Conservation (phyloP, 2,888 invertebrate species). For the Lasioglossum figueresi region DNA sequence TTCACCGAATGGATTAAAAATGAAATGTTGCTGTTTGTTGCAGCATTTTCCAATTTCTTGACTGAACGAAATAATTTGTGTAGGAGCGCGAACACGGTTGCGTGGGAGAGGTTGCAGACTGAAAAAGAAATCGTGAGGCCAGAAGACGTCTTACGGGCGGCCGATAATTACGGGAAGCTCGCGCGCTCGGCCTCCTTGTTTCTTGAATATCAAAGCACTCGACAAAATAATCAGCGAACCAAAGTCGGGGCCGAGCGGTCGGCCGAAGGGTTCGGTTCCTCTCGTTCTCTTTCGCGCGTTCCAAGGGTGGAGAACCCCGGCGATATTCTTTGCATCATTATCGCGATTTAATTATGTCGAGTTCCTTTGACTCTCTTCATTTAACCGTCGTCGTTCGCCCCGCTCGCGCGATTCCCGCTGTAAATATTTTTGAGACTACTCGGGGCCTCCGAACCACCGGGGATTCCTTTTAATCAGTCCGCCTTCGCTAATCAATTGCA, state of each 20-base stretch:
- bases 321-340: constrained; percentile 81
- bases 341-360: constrained; percentile 80
- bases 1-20: not conserved
- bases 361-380: constrained; percentile 80
- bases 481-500: constrained; percentile 41
- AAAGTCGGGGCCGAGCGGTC: constrained; percentile 61
- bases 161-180: constrained; percentile 75
- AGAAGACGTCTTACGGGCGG: constrained; percentile 60
- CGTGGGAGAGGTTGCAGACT: not conserved
- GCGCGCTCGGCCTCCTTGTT: constrained; percentile 60
- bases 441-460: constrained; percentile 59
- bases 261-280: constrained; percentile 64
- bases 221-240: constrained; percentile 75
- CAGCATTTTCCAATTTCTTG: not conserved
- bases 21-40: not conserved
- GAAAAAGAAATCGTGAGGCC: constrained; percentile 44
- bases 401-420: constrained; percentile 48
- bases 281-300: constrained; percentile 25
- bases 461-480: constrained; percentile 72
- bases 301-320: constrained; percentile 41
- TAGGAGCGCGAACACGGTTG: not conserved
- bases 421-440: constrained; percentile 69
- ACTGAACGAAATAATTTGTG: not conserved
- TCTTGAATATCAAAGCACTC: constrained; percentile 76
- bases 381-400: constrained; percentile 57